phyloP scores from a whole-genome alignment of 2,797 vertebrate genomes.

The Rhynchonycteris naso region DNA sequence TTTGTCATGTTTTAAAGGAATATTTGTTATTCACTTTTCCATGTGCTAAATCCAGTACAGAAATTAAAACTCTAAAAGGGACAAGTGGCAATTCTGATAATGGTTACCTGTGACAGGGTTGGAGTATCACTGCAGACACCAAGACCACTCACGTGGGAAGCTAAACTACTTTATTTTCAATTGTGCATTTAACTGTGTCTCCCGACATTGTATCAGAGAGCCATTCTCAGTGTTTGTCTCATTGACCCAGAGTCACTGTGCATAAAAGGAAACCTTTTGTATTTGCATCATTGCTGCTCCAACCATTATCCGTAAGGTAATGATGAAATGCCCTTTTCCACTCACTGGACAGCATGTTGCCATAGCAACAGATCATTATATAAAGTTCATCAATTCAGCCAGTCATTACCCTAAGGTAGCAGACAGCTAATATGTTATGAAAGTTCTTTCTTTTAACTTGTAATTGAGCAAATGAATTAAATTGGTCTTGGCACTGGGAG shows the following conservation, averaged over 20 bases:
- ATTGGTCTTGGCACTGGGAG: not conserved
- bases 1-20: constrained; percentile 29
- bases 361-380: constrained; percentile 70
- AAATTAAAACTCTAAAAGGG: constrained; percentile 46
- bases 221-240: not conserved
- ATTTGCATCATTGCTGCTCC: constrained; percentile 6
- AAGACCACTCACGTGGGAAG: not conserved
- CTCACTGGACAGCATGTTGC: constrained; percentile 10
- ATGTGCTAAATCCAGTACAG: not conserved
- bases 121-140: not conserved
- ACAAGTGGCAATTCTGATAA: constrained; percentile 9
- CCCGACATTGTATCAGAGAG: not conserved
- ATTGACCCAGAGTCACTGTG: not conserved
- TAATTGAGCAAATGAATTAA: constrained; percentile 64
- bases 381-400: constrained; percentile 56
- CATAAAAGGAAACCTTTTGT: constrained; percentile 32
- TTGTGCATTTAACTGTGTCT: not conserved
- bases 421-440: constrained; percentile 32
- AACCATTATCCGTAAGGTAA: constrained; percentile 14
- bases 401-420: constrained; percentile 56
- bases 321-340: constrained; percentile 32
- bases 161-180: constrained; percentile 40
- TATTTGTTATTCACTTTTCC: not conserved
- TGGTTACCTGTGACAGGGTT: not conserved
- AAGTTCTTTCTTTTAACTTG: constrained; percentile 48